A percentile compares a stretch with the other conserved stretches of the same genome.
Evolutionary conservation across 2,113 vertebrate genomes (phyloP).

Genomic region (Cnemophilus loriae): DNA sequence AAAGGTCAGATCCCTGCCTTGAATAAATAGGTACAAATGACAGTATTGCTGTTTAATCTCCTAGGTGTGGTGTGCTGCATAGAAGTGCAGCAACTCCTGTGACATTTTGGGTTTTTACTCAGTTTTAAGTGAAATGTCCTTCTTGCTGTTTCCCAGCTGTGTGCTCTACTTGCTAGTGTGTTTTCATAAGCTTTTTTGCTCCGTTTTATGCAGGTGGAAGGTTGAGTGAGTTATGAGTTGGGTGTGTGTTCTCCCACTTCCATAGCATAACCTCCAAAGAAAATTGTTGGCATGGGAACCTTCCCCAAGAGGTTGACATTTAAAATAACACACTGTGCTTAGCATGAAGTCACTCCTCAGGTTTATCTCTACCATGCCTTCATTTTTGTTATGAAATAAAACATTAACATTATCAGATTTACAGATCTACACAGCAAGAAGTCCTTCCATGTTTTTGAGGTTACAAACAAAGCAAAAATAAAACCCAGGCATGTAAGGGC

Average conservation of each 20-base stretch:
- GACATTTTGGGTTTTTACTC: fast-evolving
- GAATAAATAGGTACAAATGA: slow-evolving; percentile 17
- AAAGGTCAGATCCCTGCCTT: slow-evolving; percentile 46
- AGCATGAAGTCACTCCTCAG: background rate
- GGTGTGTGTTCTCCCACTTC: background rate
- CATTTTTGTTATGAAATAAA: background rate
- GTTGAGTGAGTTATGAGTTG: background rate
- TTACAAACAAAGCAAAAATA: background rate
- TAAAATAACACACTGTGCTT: background rate
- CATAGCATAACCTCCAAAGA: background rate
- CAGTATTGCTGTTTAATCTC: background rate
- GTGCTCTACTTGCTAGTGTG: background rate
- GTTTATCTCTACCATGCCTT: background rate
- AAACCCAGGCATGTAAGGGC: background rate
- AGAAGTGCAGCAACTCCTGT: background rate
- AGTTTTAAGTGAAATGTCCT: background rate
- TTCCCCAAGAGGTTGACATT: background rate
- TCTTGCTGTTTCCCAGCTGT: background rate
- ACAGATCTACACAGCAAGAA: background rate
- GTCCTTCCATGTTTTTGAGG: background rate
- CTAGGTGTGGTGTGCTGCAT: background rate
- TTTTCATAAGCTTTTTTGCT: background rate
- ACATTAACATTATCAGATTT: background rate
- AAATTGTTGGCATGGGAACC: background rate
- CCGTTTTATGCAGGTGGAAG: background rate